phyloP scores from a whole-genome alignment of 2,113 vertebrate genomes.

The Triplophysa rosa region DNA sequence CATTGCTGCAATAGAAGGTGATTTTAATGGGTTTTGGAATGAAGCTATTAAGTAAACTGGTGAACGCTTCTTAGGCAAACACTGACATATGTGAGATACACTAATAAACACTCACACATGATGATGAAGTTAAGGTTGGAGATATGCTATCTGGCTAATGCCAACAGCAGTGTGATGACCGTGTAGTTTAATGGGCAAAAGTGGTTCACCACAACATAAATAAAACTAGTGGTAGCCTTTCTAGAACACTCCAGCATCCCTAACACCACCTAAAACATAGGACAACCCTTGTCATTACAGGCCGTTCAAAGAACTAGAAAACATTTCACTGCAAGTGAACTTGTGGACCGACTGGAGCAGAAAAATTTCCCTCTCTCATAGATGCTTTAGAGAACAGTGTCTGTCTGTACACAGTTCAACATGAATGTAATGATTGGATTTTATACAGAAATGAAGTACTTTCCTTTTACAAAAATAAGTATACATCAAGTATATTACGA shows the following conservation, averaged over 20 bases:
- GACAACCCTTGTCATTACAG: not conserved
- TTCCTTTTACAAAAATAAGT: no score
- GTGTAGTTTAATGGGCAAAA: conserved; percentile 4
- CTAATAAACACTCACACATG: not conserved
- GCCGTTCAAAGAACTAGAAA: not conserved
- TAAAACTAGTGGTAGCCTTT: not conserved
- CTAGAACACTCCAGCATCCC: conserved; percentile 1
- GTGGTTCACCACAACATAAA: not conserved
- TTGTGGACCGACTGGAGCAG: no score
- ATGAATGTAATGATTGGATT: no score
- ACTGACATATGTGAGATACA: no score
- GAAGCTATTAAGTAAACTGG: no score
- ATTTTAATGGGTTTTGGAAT: not conserved
- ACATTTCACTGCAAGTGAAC: not conserved
- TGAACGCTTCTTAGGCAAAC: not conserved
- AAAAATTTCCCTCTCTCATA: no score
- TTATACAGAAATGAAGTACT: no score
- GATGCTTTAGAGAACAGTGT: no score
- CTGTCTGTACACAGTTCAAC: no score
- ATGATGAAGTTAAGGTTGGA: not conserved
- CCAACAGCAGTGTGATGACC: not conserved
- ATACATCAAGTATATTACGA: no score
- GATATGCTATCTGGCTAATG: not conserved
- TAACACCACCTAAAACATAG: not conserved
- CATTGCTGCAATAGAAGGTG: conserved; percentile 1